phyloP scores from a whole-genome alignment of 2,888 invertebrate genomes.

The Disparrhopalites patrizii region DNA sequence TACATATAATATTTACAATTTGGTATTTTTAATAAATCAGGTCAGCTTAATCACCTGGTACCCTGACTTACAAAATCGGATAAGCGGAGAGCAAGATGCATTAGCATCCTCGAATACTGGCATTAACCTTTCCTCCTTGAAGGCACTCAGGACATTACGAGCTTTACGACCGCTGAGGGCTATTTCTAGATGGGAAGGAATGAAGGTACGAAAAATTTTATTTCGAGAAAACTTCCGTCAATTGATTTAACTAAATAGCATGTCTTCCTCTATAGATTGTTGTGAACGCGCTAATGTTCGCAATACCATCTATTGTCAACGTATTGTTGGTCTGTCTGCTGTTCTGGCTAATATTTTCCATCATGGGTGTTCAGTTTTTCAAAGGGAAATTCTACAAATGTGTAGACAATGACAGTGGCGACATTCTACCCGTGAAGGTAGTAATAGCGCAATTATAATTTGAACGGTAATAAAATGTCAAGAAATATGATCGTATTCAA shows the following conservation, averaged over 20 bases:
- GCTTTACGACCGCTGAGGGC: constrained; percentile 90
- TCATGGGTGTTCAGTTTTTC: constrained; percentile 96
- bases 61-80: too few relatives aligned
- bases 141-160: constrained; percentile 63
- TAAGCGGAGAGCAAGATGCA: background rate
- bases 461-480: too few relatives aligned
- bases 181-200: constrained; percentile 96
- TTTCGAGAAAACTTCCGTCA: background rate
- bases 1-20: too few relatives aligned
- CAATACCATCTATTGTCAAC: constrained; percentile 96
- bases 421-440: constrained; percentile 70
- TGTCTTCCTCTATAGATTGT: constrained; percentile 64
- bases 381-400: constrained; percentile 95
- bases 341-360: constrained; percentile 97
- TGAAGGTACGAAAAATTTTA: constrained; percentile 63
- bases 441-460: too few relatives aligned
- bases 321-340: constrained; percentile 92
- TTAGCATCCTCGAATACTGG: too few relatives aligned
- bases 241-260: background rate
- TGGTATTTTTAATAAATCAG: too few relatives aligned
- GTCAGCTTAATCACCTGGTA: too few relatives aligned
- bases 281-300: constrained; percentile 95
- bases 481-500: background rate
- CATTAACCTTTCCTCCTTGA: constrained; percentile 38
- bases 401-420: constrained; percentile 71